These are phyloP conservation scores for Eupeodes corollae DNA, from an alignment of 1,140 invertebrate genomes.

Conservation along the genomic window DNA sequence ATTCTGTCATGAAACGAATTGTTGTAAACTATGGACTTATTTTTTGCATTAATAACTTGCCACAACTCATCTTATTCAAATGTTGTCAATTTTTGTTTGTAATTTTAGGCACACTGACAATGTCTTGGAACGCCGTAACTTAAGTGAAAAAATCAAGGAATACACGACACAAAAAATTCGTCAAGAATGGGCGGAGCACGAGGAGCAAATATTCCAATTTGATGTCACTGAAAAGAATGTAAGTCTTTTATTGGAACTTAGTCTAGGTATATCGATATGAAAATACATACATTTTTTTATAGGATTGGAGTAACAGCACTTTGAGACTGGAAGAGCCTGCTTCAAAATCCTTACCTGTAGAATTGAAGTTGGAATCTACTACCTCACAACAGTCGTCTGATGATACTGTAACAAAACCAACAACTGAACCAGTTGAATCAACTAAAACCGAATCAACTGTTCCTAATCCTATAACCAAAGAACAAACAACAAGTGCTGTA, in stretches of 20 bases:
- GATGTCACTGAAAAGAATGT: slow-evolving; percentile 17
- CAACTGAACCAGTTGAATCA: slow-evolving; percentile 25
- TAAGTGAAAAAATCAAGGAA: slow-evolving; percentile 26
- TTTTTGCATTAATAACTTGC: too few relatives aligned
- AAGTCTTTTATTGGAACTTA: too few relatives aligned
- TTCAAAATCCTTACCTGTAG: too few relatives aligned
- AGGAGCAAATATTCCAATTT: slow-evolving; percentile 27
- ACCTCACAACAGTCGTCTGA: slow-evolving; percentile 3
- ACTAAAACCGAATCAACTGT: slow-evolving; percentile 37
- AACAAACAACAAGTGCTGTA: background rate
- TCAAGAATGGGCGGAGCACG: slow-evolving; percentile 35
- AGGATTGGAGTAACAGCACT: slow-evolving; percentile 8
- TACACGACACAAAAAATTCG: slow-evolving; percentile 34
- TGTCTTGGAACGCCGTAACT: slow-evolving; percentile 24
- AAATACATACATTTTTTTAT: background rate
- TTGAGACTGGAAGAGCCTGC: slow-evolving; percentile 3
- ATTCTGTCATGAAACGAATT: too few relatives aligned
- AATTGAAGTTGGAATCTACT: too few relatives aligned
- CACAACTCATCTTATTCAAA: background rate
- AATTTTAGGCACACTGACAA: slow-evolving; percentile 30
- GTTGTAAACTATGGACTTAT: too few relatives aligned
- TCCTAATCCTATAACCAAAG: slow-evolving; percentile 17
- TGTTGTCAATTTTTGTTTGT: background rate
- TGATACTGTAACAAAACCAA: slow-evolving; percentile 1
- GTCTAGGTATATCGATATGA: too few relatives aligned